Base-by-base conservation (phyloP, 2,888 invertebrate species). In the Melangyna quadrimaculata region DNA sequence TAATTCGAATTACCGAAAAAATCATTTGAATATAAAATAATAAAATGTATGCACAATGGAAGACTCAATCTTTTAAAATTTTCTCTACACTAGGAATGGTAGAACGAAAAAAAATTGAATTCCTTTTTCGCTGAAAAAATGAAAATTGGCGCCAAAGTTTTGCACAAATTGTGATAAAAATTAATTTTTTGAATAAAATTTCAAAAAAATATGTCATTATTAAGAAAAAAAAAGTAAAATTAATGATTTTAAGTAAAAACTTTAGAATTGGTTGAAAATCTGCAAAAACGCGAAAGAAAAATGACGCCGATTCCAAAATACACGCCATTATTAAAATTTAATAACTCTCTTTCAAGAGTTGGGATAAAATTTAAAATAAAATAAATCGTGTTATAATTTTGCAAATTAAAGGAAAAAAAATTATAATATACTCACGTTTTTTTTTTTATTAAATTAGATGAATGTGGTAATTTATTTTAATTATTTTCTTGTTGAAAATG, bases 301-400 rank as follows among this genome's bases (percentile, higher is more conserved):
- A 55, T 57, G 83, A 83, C 83, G 83, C 83, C 83, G 69, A 78
- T 55, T 63, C 37, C 12, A 37, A 78, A 81, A 61, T 70, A 74
- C 29, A 83, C 83, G 83, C 83, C 83, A 83, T 83, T 83, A 69
- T 73, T 73, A 67, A 71, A 55, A 48, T 61, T 57, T 55, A 55
- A 65, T 29, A 53, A 65, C 53, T 59, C 37, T n/a, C 22, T 24
- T 14, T 10, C 29, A n/a, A 65, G 3, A n/a, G n/a, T 55, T 72
- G 27, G 12, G 29, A 45, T 37, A 32, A 32, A 63, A 19, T 45
- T 51, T 14, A 17, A 45, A 53, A 7, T 63, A 29, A 22, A 12
- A 14, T 24, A 14, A 37, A 37, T 7, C 0, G 1, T 14, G 10
- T n/a, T 4, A 3, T 5, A 43, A 9, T 10, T 43, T 17, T 6